phyloP scores from a whole-genome alignment of 2,797 vertebrate species.

The Artibeus lituratus region DNA sequence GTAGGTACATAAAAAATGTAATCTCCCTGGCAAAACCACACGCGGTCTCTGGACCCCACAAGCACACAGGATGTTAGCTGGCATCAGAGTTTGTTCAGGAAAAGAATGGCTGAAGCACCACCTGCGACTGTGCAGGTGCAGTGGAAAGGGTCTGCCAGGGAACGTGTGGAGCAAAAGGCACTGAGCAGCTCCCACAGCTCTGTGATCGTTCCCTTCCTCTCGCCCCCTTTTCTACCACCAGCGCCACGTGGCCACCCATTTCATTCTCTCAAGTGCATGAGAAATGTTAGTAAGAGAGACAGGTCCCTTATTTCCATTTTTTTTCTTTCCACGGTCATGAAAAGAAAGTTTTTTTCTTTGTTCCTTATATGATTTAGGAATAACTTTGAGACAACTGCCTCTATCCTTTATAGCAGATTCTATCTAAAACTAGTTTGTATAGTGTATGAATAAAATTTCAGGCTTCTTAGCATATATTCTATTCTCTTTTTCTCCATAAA shows the following conservation, averaged over 20 bases:
- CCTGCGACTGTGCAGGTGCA: no score
- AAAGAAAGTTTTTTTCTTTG: not conserved
- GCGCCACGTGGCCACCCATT: not conserved
- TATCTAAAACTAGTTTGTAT: not conserved
- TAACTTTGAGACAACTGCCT: not conserved
- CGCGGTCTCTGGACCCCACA: not conserved
- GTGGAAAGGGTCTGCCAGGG: not conserved
- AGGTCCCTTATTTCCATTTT: not conserved
- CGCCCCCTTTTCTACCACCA: not conserved
- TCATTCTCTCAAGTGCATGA: not conserved
- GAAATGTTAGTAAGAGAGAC: not conserved
- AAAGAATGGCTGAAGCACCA: not conserved
- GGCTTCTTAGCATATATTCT: not conserved
- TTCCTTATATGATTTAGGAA: not conserved
- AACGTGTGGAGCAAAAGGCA: not conserved
- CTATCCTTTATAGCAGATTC: not conserved
- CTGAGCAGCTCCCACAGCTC: no score
- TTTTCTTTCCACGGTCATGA: not conserved
- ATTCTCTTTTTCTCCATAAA: not conserved
- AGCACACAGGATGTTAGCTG: not conserved
- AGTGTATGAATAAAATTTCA: constrained; percentile 23
- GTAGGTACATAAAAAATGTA: not conserved
- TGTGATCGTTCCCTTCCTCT: not conserved
- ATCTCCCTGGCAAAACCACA: not conserved
- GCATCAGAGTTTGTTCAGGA: not conserved